phyloP scores from a whole-genome alignment of 2,888 invertebrate genomes.

The Folsomia manolachei region DNA sequence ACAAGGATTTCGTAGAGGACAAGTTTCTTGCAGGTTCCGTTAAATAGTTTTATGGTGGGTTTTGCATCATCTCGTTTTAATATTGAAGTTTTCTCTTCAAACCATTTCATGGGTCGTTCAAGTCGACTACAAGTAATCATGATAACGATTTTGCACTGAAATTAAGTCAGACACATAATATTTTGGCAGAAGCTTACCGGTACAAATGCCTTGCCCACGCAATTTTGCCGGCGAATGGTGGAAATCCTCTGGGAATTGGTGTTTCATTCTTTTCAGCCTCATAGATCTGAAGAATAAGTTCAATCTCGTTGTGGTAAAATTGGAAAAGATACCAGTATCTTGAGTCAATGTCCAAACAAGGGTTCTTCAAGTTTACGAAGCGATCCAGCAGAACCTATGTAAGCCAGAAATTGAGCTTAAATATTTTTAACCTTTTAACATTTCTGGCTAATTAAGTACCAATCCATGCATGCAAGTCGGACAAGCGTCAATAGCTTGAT shows the following conservation, averaged over 20 bases:
- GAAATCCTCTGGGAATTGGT: constrained; percentile 69
- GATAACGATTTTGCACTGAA: background rate
- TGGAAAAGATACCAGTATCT: constrained; percentile 46
- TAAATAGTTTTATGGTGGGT: constrained; percentile 72
- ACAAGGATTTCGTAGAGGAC: constrained; percentile 79
- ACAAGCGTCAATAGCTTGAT: constrained; percentile 52
- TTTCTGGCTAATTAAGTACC: constrained; percentile 61
- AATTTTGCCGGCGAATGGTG: constrained; percentile 76
- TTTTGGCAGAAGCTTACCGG: constrained; percentile 51
- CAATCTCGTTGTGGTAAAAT: constrained; percentile 49
- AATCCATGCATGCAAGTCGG: constrained; percentile 47
- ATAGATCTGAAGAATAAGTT: constrained; percentile 58
- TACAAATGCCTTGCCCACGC: constrained; percentile 79
- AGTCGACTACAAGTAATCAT: constrained; percentile 36
- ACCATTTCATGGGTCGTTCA: constrained; percentile 47
- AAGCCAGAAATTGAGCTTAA: constrained; percentile 42
- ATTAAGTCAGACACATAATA: background rate
- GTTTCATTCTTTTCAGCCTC: constrained; percentile 74
- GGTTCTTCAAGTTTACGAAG: constrained; percentile 67
- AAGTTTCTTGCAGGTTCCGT: constrained; percentile 73
- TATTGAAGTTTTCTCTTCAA: constrained; percentile 53
- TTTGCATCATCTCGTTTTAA: constrained; percentile 67
- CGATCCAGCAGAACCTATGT: constrained; percentile 62
- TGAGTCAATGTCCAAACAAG: constrained; percentile 44
- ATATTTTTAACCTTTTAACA: constrained; percentile 69